phyloP scores from a whole-genome alignment of 2,888 invertebrate genomes.

The Desoria tigrina region DNA sequence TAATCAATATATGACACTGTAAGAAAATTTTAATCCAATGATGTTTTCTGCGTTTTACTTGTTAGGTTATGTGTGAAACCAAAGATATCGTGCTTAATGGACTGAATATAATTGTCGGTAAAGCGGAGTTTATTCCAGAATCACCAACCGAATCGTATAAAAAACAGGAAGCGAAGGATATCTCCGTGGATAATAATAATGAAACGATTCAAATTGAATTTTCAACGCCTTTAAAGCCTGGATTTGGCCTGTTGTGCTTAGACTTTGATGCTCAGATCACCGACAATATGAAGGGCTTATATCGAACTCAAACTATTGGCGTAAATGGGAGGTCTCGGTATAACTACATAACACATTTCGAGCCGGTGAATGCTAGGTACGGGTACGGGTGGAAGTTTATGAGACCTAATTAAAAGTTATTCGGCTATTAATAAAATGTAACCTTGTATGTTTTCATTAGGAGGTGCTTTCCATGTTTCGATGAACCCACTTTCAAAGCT shows the following conservation, averaged over 20 bases:
- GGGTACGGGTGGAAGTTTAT: too few relatives aligned
- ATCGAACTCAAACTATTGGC: constrained; percentile 77
- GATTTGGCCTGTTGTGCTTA: constrained; percentile 63
- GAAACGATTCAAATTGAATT: constrained; percentile 73
- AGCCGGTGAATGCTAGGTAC: constrained; percentile 78
- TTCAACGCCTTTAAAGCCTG: constrained; percentile 63
- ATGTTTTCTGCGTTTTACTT: constrained; percentile 50
- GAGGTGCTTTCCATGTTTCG: constrained; percentile 38
- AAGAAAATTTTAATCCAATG: background rate
- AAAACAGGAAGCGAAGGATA: constrained; percentile 19
- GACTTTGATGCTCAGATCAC: constrained; percentile 80
- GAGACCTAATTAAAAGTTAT: too few relatives aligned
- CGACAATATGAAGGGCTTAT: constrained; percentile 91
- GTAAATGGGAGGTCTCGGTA: constrained; percentile 70
- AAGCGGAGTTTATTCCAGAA: constrained; percentile 13
- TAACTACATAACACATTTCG: constrained; percentile 89
- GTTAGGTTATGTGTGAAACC: constrained; percentile 70
- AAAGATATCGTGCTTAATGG: constrained; percentile 69
- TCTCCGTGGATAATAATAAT: constrained; percentile 60
- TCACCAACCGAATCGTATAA: background rate
- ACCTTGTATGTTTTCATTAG: too few relatives aligned
- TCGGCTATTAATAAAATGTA: too few relatives aligned
- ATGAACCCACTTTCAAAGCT: constrained; percentile 82
- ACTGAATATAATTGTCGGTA: constrained; percentile 53
- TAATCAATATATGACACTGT: background rate